These are phyloP conservation scores for Parauchenoglanis punctatus DNA, from an alignment of 2,797 vertebrate genomes.

Conservation along the genomic window DNA sequence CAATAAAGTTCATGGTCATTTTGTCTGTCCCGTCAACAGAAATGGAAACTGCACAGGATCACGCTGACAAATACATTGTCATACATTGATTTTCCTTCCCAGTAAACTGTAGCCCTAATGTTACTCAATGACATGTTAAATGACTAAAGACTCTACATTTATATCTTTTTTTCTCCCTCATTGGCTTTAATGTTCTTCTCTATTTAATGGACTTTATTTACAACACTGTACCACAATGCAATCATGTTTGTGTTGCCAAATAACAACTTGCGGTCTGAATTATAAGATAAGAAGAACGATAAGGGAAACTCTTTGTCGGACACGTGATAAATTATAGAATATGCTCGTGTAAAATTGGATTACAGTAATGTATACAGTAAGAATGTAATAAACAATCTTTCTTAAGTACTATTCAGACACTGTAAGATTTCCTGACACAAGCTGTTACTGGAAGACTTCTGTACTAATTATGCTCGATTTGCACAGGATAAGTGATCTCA, in stretches of 20 bases:
- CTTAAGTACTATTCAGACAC: not conserved
- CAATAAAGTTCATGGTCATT: not conserved
- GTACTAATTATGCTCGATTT: not conserved
- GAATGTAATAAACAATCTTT: not conserved
- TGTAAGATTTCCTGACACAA: not conserved
- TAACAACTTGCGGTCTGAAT: not conserved
- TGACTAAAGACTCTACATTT: not conserved
- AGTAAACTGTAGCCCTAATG: conserved; percentile 7
- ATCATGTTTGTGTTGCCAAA: not conserved
- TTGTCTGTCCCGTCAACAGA: not conserved
- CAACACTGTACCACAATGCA: not conserved
- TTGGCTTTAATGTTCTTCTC: conserved; percentile 14
- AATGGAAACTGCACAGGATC: not conserved
- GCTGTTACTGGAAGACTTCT: not conserved
- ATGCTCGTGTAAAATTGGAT: not conserved
- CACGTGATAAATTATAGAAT: not conserved
- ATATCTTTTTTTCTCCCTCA: not conserved
- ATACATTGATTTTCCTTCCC: conserved; percentile 9
- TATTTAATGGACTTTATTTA: not conserved
- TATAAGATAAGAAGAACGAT: not conserved
- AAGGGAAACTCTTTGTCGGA: not conserved
- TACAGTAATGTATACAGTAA: not conserved
- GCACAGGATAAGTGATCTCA: not conserved
- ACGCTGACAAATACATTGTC: not conserved
- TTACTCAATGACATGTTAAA: conserved; percentile 13